These are phyloP conservation scores for Boulengeromyrus knoepffleri DNA, from an alignment of 2,113 vertebrate genomes.

Conservation along the genomic window DNA sequence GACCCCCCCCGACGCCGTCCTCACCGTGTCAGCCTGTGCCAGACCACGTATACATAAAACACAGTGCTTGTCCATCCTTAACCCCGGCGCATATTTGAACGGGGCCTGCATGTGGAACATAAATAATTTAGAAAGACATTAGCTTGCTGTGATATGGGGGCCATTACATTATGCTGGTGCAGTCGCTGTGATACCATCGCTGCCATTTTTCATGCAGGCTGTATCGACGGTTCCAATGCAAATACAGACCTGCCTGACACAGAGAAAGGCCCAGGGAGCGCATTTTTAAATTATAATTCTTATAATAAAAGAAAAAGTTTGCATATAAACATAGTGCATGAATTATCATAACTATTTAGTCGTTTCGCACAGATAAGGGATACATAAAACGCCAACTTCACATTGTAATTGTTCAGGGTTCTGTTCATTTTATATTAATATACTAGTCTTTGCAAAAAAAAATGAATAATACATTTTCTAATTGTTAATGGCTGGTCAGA, in stretches of 20 bases:
- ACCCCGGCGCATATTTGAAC: neutral
- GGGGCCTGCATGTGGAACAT: neutral
- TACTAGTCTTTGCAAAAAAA: neutral
- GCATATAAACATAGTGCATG: neutral
- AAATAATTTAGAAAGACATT: conserved; percentile 12
- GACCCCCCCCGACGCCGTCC: conserved; percentile 23
- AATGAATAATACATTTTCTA: neutral
- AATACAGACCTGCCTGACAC: neutral
- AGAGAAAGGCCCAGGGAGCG: neutral
- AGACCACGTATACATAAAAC: conserved; percentile 9
- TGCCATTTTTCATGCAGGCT: neutral
- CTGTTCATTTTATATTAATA: neutral
- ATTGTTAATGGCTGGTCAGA: neutral
- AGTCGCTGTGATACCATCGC: neutral
- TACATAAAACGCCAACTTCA: neutral
- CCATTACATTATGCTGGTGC: neutral
- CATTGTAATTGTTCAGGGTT: neutral
- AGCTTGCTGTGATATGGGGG: neutral
- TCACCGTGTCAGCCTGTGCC: conserved; percentile 26
- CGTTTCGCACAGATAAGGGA: neutral
- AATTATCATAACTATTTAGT: neutral
- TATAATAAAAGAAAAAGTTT: neutral
- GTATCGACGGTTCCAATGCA: neutral
- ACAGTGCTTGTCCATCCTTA: neutral
- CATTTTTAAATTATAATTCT: neutral